These are phyloP conservation scores for Phyto melanocephala DNA, from an alignment of 2,888 invertebrate species.

Conservation along the genomic window DNA sequence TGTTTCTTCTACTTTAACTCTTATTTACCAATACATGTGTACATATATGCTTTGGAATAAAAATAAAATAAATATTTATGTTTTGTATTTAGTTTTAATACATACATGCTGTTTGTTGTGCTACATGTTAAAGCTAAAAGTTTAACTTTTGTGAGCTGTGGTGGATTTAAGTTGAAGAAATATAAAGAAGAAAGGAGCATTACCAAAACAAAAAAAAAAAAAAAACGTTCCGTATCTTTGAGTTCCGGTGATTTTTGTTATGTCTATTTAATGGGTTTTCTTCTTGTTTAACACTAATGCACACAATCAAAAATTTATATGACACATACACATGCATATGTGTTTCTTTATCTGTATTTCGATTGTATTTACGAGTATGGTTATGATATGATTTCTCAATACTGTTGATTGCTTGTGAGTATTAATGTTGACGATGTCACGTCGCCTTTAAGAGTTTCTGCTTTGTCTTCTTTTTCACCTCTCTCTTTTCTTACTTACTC, in stretches of 20 bases:
- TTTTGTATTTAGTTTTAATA: not conserved
- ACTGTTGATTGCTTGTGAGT: slow-evolving; percentile 39
- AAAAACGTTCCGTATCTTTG: slow-evolving; percentile 53
- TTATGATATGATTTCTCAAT: slow-evolving; percentile 55
- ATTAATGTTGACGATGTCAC: slow-evolving; percentile 52
- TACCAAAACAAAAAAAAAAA: slow-evolving; percentile 1
- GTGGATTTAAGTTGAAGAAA: slow-evolving; percentile 25
- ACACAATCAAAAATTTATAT: not conserved
- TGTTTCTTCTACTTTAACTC: not conserved
- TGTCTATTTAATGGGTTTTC: slow-evolving; percentile 53
- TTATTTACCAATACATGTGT: not conserved
- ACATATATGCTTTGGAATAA: too few species aligned
- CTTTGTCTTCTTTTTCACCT: not conserved
- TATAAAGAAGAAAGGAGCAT: not conserved
- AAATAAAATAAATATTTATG: not conserved
- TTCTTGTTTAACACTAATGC: slow-evolving; percentile 29
- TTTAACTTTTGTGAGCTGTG: slow-evolving; percentile 7
- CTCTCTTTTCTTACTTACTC: not conserved
- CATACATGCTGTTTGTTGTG: not conserved
- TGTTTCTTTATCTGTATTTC: not conserved
- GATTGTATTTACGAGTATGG: slow-evolving; percentile 38
- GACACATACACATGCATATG: not conserved
- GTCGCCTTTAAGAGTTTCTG: slow-evolving; percentile 21
- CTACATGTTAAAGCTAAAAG: slow-evolving; percentile 19
- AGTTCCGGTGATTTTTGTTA: slow-evolving; percentile 60